Percentiles rank a stretch among this genome's conserved stretches.
Evolutionary conservation across 2,797 vertebrate genomes (phyloP).

Genomic region (Pipistrellus kuhlii): DNA sequence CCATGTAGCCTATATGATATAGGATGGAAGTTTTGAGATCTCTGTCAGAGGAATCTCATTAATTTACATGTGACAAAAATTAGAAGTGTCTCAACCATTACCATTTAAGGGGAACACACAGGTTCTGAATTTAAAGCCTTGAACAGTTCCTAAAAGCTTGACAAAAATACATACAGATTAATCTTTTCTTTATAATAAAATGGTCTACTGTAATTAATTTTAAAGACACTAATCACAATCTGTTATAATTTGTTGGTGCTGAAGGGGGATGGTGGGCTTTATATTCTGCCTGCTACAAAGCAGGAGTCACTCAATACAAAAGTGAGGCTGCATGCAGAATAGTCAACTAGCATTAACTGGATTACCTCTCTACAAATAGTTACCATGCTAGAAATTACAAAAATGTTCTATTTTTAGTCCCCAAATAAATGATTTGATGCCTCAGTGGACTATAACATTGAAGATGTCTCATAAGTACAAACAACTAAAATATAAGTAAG

Average conservation of each 20-base stretch:
- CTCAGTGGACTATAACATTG: not conserved
- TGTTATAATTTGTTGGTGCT: not conserved
- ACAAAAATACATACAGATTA: not conserved
- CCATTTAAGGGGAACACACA: not conserved
- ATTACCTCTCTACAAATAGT: not conserved
- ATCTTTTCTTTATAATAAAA: conserved; percentile 49
- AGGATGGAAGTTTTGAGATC: not conserved
- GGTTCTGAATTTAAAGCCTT: not conserved
- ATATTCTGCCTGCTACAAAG: not conserved
- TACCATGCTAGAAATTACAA: not conserved
- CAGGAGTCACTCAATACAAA: not conserved
- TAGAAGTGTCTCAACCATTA: not conserved
- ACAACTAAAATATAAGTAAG: not conserved
- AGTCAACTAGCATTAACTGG: not conserved
- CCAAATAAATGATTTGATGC: not conserved
- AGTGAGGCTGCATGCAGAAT: not conserved
- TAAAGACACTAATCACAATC: not conserved
- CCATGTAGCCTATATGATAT: not conserved
- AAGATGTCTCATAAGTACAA: not conserved
- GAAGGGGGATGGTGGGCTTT: not conserved
- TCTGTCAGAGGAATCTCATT: not conserved
- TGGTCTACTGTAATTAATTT: not conserved
- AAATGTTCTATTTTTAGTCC: not conserved
- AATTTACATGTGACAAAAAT: conserved; percentile 6
- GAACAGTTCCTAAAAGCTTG: not conserved